Evolutionary conservation across 1,140 invertebrate genomes (phyloP), one percentile per base, ranked within the genome.

Genomic region (Muscidifurax raptorellus): DNA sequence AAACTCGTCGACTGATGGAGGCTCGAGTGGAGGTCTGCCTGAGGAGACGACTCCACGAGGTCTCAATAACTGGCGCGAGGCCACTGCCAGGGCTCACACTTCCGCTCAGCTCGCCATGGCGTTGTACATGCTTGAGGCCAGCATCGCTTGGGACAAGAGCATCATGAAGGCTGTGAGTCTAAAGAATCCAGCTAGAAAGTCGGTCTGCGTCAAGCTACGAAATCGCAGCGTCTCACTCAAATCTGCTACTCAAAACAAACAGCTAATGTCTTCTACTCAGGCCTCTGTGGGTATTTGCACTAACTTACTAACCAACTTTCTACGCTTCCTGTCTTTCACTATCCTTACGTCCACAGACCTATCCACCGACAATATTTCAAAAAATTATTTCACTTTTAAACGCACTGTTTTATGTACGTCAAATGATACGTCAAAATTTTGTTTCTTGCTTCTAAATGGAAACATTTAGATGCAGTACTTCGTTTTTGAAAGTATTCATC

Each of bases 101-200:
- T 96, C 98, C 0, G 96, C 98, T 0, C 98, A 99, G 90, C 93
- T 99, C 13, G 97, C 97, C 6, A 96, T 99, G 96, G 96, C 97
- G 87, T 94, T 98, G 64, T 97, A 97, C 88, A 96, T 97, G 87
- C 94, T 99, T 32, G 98, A 99, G 90, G 96, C 96, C 27, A 97
- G 96, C 89, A 98, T 99, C 88, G 98, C 98, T 32, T 99, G 98
- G 98, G 98, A 99, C 93, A 99, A 99, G 93, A 98, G 97, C 93
- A 98, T 99, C 89, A 99, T 99, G 98, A 99, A 99, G 95, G 98
- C 98, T 94, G 97, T 98, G 95, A 96, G 97, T 94, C 91, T 92
- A 89, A 91, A 77, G n/a, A 84, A 89, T 89, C 88, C 91, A 92
- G 91, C 91, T 92, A 92, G 91, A 93, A 91, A 92, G 87, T 89